Conservation (phyloP, 2,888 invertebrate genomes). For the Smittia aterrima region DNA sequence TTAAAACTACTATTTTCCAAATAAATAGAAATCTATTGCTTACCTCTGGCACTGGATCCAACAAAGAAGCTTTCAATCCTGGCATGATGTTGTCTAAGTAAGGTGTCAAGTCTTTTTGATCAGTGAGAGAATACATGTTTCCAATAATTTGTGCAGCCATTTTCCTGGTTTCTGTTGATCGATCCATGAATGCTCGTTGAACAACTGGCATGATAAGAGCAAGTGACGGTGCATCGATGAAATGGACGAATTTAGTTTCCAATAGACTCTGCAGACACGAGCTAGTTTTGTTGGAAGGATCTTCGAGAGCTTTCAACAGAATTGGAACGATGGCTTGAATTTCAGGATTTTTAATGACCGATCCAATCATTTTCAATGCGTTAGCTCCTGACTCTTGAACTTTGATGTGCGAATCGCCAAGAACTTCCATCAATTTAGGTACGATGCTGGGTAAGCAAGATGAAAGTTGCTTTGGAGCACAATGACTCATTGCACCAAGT, state of each 20-base stretch:
- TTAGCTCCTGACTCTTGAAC: conserved; percentile 96
- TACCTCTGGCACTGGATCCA: conserved; percentile 94
- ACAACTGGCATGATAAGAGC: conserved; percentile 99
- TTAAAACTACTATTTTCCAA: conserved; percentile 9
- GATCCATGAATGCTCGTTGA: conserved; percentile 94
- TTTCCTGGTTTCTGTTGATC: conserved; percentile 96
- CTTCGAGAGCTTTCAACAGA: conserved; percentile 86
- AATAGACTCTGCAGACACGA: conserved; percentile 87
- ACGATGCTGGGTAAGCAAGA: conserved; percentile 98
- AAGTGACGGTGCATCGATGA: conserved; percentile 97
- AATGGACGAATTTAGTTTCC: conserved; percentile 98
- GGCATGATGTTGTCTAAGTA: conserved; percentile 96
- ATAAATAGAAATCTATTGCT: conserved; percentile 51
- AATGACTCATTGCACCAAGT: conserved; percentile 97
- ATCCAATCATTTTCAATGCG: conserved; percentile 93
- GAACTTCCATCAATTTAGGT: conserved; percentile 92
- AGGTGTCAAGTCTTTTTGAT: conserved; percentile 96
- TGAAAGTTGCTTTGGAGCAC: conserved; percentile 97
- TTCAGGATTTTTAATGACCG: conserved; percentile 97
- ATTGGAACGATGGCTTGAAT: conserved; percentile 91
- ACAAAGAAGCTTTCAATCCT: conserved; percentile 88
- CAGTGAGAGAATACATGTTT: conserved; percentile 98
- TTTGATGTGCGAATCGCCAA: conserved; percentile 96
- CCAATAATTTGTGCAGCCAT: conserved; percentile 99
- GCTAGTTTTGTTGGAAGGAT: conserved; percentile 93